These are phyloP conservation scores for Bryconaethiops microstoma DNA, from an alignment of 2,797 vertebrate species.

Conservation along the genomic window DNA sequence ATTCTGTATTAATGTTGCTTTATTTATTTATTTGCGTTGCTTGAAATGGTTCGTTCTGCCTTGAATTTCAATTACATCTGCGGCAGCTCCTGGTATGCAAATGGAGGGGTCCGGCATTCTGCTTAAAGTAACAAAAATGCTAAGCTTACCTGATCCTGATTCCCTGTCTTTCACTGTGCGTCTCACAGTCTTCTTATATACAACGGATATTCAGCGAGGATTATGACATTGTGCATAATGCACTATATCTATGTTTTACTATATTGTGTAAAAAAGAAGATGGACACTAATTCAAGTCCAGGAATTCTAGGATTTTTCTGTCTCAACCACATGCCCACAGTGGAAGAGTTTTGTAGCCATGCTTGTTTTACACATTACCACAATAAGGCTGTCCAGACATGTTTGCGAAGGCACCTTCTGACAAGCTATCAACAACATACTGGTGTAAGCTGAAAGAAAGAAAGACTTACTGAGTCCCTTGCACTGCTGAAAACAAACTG, in stretches of 20 bases:
- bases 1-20: conserved; percentile 66
- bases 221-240: too few relatives aligned
- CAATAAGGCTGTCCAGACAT: conserved; percentile 17
- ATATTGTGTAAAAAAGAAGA: too few relatives aligned
- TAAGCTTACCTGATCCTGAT: not conserved
- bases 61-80: conserved; percentile 60
- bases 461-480: conserved; percentile 8
- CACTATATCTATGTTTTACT: too few relatives aligned
- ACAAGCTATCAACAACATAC: conserved; percentile 35
- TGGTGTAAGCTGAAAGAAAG: conserved; percentile 3
- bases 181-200: not conserved
- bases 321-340: not conserved
- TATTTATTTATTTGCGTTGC: conserved; percentile 66
- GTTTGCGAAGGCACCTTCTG: conserved; percentile 23
- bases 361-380: conserved; percentile 1
- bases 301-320: conserved; percentile 16
- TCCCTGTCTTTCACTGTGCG: not conserved
- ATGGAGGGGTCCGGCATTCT: not conserved
- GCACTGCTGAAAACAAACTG: not conserved
- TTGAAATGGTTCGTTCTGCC: conserved; percentile 52
- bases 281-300: not conserved
- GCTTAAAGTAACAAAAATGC: conserved; percentile 10
- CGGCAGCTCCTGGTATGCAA: conserved; percentile 49
- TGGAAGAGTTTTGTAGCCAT: not conserved
- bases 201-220: not conserved